phyloP scores from a whole-genome alignment of 2,888 invertebrate species.

The Sabatieria punctata region DNA sequence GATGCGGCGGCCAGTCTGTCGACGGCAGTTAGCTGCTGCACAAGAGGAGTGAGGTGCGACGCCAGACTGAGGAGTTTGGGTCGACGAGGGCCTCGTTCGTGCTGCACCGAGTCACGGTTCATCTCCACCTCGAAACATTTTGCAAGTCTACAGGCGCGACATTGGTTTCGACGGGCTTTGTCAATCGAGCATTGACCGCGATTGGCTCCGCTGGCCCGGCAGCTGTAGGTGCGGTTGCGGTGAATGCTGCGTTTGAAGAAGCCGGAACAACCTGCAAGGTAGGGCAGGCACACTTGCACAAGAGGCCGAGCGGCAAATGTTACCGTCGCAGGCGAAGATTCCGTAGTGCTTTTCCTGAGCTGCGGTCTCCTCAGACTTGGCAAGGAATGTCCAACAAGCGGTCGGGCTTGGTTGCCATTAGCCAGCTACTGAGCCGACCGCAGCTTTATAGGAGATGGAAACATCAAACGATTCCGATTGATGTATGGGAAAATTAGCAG shows the following conservation, averaged over 20 bases:
- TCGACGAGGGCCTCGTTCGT: slow-evolving; percentile 84
- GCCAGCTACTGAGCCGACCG: neutral
- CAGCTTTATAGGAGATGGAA: too few species aligned
- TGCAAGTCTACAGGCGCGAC: slow-evolving; percentile 76
- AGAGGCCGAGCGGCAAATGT: neutral
- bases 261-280: slow-evolving; percentile 62
- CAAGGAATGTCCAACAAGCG: slow-evolving; percentile 64
- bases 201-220: slow-evolving; percentile 68
- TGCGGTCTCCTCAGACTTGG: slow-evolving; percentile 83
- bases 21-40: neutral
- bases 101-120: slow-evolving; percentile 96
- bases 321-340: slow-evolving; percentile 86
- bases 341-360: slow-evolving; percentile 97
- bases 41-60: neutral
- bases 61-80: slow-evolving; percentile 45
- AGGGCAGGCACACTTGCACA: neutral
- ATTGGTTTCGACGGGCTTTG: slow-evolving; percentile 91
- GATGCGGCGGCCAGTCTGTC: too few species aligned
- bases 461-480: too few species aligned
- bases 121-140: slow-evolving; percentile 90
- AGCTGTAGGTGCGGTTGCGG: slow-evolving; percentile 83
- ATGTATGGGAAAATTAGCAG: too few species aligned
- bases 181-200: slow-evolving; percentile 77
- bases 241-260: slow-evolving; percentile 93
- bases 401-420: neutral